Percentiles rank a stretch among this genome's conserved stretches.
Conservation (phyloP, 1,140 invertebrate genomes). For the Xylocopa sonorina region DNA sequence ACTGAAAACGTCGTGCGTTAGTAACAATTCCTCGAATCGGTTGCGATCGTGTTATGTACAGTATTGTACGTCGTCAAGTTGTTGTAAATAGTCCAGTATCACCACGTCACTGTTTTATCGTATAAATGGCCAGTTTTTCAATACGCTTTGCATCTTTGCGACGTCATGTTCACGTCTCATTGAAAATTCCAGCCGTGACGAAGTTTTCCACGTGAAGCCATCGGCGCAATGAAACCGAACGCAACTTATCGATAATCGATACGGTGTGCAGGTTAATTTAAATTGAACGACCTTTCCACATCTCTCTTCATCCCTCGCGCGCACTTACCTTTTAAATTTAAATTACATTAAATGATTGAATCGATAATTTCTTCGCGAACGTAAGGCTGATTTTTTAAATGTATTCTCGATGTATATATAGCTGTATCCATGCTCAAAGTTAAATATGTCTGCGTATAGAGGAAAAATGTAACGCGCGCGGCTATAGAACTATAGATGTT, state of each 20-base stretch:
- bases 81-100: not conserved
- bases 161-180: constrained; percentile 9
- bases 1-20: too few species aligned
- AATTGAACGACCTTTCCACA: too few species aligned
- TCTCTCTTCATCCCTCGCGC: not conserved
- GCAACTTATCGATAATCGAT: constrained; percentile 5
- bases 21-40: too few species aligned
- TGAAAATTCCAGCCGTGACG: constrained; percentile 19
- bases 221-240: not conserved
- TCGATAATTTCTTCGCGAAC: too few species aligned
- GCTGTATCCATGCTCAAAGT: not conserved
- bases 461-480: not conserved
- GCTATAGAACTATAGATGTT: constrained; percentile 1
- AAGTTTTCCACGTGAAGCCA: not conserved
- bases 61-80: not conserved
- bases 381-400: too few species aligned
- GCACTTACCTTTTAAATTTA: not conserved
- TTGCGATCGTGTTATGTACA: not conserved
- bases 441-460: not conserved
- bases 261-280: not conserved
- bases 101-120: not conserved
- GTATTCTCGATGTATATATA: constrained; percentile 4
- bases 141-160: too few species aligned
- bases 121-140: not conserved
- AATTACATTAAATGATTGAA: too few species aligned